Evolutionary conservation across 2,888 invertebrate species (phyloP).

Genomic region (Plagodis pulveraria): DNA sequence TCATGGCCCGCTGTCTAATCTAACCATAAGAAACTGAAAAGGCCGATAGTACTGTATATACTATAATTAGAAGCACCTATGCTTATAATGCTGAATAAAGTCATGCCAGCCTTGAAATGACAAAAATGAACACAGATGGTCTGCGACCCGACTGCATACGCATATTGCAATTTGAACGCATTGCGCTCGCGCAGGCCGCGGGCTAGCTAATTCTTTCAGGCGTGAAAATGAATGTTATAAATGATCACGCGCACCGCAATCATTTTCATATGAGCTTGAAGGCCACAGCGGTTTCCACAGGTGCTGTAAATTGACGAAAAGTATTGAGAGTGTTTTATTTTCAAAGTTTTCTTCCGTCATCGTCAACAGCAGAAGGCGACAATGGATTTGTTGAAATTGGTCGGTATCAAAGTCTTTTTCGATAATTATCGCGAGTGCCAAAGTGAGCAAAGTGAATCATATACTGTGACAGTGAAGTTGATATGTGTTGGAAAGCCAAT

Average conservation of each 20-base stretch:
- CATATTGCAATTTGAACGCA: conserved; percentile 10
- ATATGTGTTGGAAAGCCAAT: conserved; percentile 31
- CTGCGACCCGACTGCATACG: conserved; percentile 1
- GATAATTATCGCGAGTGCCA: conserved; percentile 41
- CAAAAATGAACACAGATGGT: neutral
- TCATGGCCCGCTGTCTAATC: too few relatives aligned
- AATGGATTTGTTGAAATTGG: conserved; percentile 84
- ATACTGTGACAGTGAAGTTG: conserved; percentile 39
- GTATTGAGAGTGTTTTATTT: conserved; percentile 40
- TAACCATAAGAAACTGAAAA: too few relatives aligned
- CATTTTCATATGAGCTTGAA: conserved; percentile 80
- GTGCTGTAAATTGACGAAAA: conserved; percentile 43
- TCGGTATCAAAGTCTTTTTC: conserved; percentile 64
- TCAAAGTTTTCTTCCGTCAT: conserved; percentile 16
- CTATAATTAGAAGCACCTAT: too few relatives aligned
- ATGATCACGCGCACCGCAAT: conserved; percentile 70
- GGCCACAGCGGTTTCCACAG: conserved; percentile 68
- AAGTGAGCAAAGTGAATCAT: conserved; percentile 9
- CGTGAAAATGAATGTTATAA: conserved; percentile 86
- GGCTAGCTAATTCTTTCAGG: conserved; percentile 65
- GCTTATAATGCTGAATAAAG: neutral
- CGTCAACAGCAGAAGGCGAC: conserved; percentile 50
- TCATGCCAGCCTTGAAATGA: neutral
- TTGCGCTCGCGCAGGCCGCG: conserved; percentile 26
- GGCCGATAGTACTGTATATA: too few relatives aligned